These are phyloP conservation scores for Minunthozetes semirufus DNA, from an alignment of 2,888 invertebrate species.

Conservation along the genomic window DNA sequence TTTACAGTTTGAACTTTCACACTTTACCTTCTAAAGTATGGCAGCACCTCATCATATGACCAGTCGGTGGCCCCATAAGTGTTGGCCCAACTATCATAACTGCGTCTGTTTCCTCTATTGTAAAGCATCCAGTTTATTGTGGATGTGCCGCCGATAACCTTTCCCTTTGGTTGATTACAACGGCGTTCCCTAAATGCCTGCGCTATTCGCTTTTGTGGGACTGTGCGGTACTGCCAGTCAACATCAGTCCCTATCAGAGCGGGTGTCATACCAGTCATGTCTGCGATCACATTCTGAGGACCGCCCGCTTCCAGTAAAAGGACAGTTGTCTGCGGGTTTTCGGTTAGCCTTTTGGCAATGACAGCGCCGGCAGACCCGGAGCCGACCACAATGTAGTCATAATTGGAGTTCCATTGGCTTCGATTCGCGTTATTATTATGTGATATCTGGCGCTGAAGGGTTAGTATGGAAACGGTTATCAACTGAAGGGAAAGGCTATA, in stretches of 20 bases:
- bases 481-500: slow-evolving; percentile 29
- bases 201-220: slow-evolving; percentile 16
- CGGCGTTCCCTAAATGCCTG: slow-evolving; percentile 20
- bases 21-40: slow-evolving; percentile 31
- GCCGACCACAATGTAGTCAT: slow-evolving; percentile 32
- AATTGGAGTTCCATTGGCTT: not conserved
- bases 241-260: slow-evolving; percentile 16
- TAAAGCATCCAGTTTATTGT: slow-evolving; percentile 35
- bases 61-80: slow-evolving; percentile 27
- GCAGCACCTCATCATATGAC: slow-evolving; percentile 27
- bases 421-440: slow-evolving; percentile 30
- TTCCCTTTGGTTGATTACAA: slow-evolving; percentile 21
- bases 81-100: slow-evolving; percentile 30
- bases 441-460: slow-evolving; percentile 33
- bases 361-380: slow-evolving; percentile 35
- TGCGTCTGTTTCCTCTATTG: slow-evolving; percentile 31
- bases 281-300: slow-evolving; percentile 15
- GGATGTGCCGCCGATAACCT: slow-evolving; percentile 33
- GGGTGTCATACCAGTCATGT: slow-evolving; percentile 28
- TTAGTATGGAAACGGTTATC: slow-evolving; percentile 23
- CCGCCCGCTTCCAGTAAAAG: slow-evolving; percentile 34
- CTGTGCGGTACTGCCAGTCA: slow-evolving; percentile 34
- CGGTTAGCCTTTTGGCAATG: slow-evolving; percentile 17
- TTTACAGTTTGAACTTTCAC: too few species aligned
- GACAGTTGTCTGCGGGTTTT: not conserved